Evolutionary conservation across 2,797 vertebrate species (phyloP), one percentile per base, ranked within the genome.

Genomic region (Gobio occitaniae): DNA sequence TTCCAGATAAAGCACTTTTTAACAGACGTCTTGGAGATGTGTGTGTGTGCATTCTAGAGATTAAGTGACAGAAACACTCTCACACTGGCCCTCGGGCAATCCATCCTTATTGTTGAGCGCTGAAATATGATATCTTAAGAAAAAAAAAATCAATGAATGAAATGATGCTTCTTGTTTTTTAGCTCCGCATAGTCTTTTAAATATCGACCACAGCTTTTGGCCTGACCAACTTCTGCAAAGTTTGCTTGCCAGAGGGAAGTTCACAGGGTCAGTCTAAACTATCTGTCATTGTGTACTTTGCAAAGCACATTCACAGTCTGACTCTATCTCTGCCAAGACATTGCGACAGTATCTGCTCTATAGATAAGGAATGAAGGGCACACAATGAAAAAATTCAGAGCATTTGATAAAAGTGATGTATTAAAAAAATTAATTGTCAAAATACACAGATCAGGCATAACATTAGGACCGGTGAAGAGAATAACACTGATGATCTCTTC

Each of bases 161-260:
- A 83, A 74, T 82, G 61, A 74, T 38, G 59, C 19, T 17, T 56
- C 61, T 68, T 74, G 44, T 65, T 75, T 54, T 59, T 76, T 13
- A 38, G 12, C 19, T 68, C 19, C 41, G 32, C 61, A 66, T 19
- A 76, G 32, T 12, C 15, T 68, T 66, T n/a, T 83, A 76, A 76
- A 83, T 76, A 84, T 84, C 32, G 82, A 84, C 48, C n/a, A 83
- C 41, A 8, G 38, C 38, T 19, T 83, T 65, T 48, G 7, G 16
- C 61, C 50, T 59, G 3, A 44, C 41, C 12, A 52, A 76, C 82
- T 68, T 54, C 47, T 66, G 47, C 48, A 54, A 66, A 83, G 47
- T 68, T 68, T 68, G 8, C 21, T 75, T 66, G 59, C 29, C 82
- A 83, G 72, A 65, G 71, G 71, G 61, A 75, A 66, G 71, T 75